Conservation (phyloP, 2,888 invertebrate species). For the Himalopsyche japonica region DNA sequence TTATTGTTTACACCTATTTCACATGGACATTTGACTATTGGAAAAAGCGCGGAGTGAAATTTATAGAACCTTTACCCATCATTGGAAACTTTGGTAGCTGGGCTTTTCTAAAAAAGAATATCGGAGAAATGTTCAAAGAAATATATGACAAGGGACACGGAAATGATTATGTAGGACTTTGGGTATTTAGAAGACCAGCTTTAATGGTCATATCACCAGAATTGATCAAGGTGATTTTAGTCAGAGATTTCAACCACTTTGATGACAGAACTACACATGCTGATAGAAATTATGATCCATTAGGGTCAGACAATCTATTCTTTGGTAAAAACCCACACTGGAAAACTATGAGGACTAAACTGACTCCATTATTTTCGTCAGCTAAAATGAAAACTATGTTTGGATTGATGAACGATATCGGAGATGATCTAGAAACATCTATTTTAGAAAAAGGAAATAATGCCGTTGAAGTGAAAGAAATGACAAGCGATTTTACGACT, state of each 20-base stretch:
- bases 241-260: slow-evolving; percentile 46
- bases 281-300: slow-evolving; percentile 44
- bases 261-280: slow-evolving; percentile 43
- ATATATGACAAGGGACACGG: slow-evolving; percentile 33
- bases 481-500: slow-evolving; percentile 33
- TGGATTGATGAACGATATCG: slow-evolving; percentile 41
- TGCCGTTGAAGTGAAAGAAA: slow-evolving; percentile 34
- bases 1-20: slow-evolving; percentile 30
- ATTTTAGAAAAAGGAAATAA: slow-evolving; percentile 16
- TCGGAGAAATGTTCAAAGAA: slow-evolving; percentile 37
- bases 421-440: slow-evolving; percentile 36
- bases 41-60: slow-evolving; percentile 45
- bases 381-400: slow-evolving; percentile 45
- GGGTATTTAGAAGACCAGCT: slow-evolving; percentile 44
- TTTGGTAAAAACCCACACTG: slow-evolving; percentile 43
- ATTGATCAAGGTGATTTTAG: slow-evolving; percentile 44
- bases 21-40: slow-evolving; percentile 45
- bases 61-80: slow-evolving; percentile 44
- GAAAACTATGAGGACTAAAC: slow-evolving; percentile 43
- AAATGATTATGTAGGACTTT: slow-evolving; percentile 40
- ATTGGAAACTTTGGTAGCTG: slow-evolving; percentile 45
- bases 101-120: slow-evolving; percentile 33
- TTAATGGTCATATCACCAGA: slow-evolving; percentile 44
- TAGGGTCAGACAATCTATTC: slow-evolving; percentile 44
- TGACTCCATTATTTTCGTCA: slow-evolving; percentile 43